A percentile compares a stretch with the other conserved stretches of the same genome.
Conservation (phyloP, 2,888 invertebrate genomes). For the Coleophora flavipennella region DNA sequence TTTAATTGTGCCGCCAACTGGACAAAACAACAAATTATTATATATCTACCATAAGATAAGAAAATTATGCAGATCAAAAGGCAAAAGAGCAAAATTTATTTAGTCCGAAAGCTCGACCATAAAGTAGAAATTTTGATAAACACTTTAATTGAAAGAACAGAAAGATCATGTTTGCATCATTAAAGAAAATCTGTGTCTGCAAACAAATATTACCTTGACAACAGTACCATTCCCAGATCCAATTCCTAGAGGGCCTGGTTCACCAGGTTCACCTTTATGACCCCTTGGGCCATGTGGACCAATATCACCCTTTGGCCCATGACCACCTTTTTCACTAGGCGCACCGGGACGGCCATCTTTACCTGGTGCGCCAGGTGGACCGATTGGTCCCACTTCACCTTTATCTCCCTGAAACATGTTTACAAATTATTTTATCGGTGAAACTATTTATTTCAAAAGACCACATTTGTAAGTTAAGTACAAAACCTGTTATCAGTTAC, state of each 20-base stretch:
- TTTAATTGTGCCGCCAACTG: no score
- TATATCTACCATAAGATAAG: no score
- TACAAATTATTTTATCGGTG: no score
- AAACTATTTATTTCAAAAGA: no score
- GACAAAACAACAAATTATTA: no score
- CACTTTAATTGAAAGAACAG: no score
- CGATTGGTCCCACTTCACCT: constrained; percentile 79
- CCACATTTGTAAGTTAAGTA: no score
- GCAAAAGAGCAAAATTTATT: no score
- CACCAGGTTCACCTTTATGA: constrained; percentile 18
- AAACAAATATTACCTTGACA: constrained; percentile 1
- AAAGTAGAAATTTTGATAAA: no score
- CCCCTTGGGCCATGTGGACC: constrained; percentile 23
- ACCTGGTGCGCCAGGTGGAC: constrained; percentile 44
- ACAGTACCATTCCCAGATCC: neutral
- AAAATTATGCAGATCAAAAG: no score
- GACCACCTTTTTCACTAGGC: constrained; percentile 76
- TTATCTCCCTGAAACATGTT: constrained; percentile 68
- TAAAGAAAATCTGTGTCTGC: neutral
- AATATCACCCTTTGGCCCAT: constrained; percentile 71
- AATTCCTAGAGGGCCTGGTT: constrained; percentile 4
- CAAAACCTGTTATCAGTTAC: no score
- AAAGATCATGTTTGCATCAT: neutral
- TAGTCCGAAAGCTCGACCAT: no score
- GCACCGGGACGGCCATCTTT: constrained; percentile 66